Evolutionary conservation across 2,888 invertebrate species (phyloP), one percentile per base, ranked within the genome.

Genomic region (Caenorhabditis sp.): DNA sequence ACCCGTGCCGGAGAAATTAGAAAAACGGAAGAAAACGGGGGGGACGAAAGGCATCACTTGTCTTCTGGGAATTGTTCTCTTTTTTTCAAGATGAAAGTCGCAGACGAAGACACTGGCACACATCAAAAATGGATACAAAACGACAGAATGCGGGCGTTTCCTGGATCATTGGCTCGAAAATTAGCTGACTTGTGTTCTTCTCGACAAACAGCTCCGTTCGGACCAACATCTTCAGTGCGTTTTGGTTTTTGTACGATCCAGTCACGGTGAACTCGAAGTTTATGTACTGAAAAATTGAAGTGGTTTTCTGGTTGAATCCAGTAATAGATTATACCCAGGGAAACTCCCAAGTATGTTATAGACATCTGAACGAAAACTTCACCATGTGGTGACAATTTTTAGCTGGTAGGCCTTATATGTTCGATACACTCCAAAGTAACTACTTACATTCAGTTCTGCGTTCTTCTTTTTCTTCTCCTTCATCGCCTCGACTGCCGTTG

Each of bases 101-200:
- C 64, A 66, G 58, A 51, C 68, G 69, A 56, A 81, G 70, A 49
- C 82, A 82, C 44, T 61, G 41, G 73, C 82, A 82, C 54, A 82
- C 77, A 69, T 82, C 82, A 79, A 63, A 82, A 35, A 82, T 68
- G 61, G 82, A 82, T 54, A 74, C 61, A 61, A 73, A 82, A 51
- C 44, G 58, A 56, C 82, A 82, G 10, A 10, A 19, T 16, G 54
- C 47, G 19, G 82, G 77, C 49, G 68, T 49, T 47, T 68, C 56
- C 51, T 63, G 76, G 5, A 82, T 56, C 68, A 79, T 75, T 6
- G 82, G 82, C 51, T 82, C 82, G 56, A 79, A 82, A 31, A 82
- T 74, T 38, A 82, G 54, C 8, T 38, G 31, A 51, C 73, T 77
- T 28, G 69, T 74, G 59, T 47, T 74, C 44, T 26, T 51, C 49